phyloP scores from a whole-genome alignment of 37 sponge, comb jelly and placozoan species.

The Bolinopsis microptera region DNA sequence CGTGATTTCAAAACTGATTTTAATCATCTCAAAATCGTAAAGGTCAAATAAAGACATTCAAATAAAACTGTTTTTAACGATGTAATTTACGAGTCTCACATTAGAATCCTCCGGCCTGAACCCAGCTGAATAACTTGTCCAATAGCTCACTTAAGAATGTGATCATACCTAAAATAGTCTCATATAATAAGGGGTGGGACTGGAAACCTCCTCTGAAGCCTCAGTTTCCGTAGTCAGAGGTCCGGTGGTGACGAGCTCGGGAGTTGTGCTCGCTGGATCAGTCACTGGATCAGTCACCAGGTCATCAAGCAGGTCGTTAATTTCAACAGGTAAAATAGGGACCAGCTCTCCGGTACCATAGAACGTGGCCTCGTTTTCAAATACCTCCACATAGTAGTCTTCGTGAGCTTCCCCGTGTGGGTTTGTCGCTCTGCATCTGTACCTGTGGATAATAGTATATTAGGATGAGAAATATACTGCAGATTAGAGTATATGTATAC shows the following conservation, averaged over 20 bases:
- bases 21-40: too few relatives aligned
- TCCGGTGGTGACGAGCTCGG: neutral
- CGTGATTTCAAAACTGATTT: too few relatives aligned
- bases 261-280: neutral
- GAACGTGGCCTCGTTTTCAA: neutral
- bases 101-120: too few relatives aligned
- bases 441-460: constrained; percentile 9
- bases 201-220: neutral
- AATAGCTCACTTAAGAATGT: too few relatives aligned
- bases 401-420: neutral
- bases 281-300: neutral
- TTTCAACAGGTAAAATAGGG: too few relatives aligned
- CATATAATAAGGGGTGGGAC: neutral
- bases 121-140: too few relatives aligned
- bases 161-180: neutral
- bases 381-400: constrained; percentile 28
- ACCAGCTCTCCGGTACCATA: neutral
- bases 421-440: constrained; percentile 14
- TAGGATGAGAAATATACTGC: neutral
- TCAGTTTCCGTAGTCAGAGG: neutral
- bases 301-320: too few relatives aligned
- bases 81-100: too few relatives aligned
- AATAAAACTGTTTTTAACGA: too few relatives aligned
- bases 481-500: neutral
- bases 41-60: too few relatives aligned